A percentile compares a stretch with the other conserved stretches of the same genome.
Evolutionary conservation across 2,113 vertebrate genomes (phyloP).

Genomic region (Mustela nigripes): DNA sequence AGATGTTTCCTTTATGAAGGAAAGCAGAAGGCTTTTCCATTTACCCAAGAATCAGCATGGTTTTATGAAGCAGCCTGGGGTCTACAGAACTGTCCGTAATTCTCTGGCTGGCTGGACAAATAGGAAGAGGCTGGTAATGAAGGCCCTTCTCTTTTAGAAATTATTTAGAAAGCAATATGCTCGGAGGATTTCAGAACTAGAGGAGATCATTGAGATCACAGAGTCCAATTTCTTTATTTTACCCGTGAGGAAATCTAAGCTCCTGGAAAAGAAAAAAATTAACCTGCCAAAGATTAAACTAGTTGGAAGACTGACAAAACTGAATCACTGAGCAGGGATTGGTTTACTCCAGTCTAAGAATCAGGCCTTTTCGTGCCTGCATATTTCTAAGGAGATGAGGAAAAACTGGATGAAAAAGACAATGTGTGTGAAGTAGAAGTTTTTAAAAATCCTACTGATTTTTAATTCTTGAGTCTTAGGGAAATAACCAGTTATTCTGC

Average conservation of each 20-base stretch:
- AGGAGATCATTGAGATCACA: background rate
- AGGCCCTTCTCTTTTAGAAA: background rate
- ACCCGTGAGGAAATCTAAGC: constrained; percentile 18
- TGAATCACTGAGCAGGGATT: background rate
- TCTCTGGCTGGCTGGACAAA: background rate
- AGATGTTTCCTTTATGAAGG: background rate
- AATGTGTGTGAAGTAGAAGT: background rate
- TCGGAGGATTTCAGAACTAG: background rate
- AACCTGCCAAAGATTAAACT: background rate
- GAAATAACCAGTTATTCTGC: background rate
- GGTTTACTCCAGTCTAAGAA: background rate
- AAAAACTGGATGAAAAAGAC: background rate
- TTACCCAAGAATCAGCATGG: background rate
- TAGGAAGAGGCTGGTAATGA: background rate
- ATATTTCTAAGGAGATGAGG: background rate
- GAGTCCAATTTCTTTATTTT: constrained; percentile 33
- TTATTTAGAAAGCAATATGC: background rate
- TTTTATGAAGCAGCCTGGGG: background rate
- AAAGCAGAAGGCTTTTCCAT: background rate
- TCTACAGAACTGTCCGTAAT: background rate
- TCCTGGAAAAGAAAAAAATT: background rate
- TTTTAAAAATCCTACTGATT: background rate
- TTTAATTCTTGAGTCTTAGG: constrained; percentile 35
- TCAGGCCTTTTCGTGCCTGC: background rate
- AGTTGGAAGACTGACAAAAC: background rate